These are phyloP conservation scores for Sebastes wilsoni DNA, from an alignment of 2,797 vertebrate genomes.

Conservation along the genomic window DNA sequence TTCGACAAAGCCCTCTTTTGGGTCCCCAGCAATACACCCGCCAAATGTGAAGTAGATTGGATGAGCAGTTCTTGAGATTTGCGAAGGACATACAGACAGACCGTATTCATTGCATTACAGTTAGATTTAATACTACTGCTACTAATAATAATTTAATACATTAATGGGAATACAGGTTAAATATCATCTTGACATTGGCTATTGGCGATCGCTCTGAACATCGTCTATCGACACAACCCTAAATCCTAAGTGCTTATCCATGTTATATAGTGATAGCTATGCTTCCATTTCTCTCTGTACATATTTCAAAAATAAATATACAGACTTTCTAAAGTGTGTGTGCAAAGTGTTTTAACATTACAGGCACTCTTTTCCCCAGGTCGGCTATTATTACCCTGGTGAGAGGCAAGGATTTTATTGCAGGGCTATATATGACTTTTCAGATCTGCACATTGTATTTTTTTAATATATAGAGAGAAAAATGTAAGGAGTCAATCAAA, in stretches of 20 bases:
- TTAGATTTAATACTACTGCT: background rate
- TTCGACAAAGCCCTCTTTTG: no score
- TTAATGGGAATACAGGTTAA: background rate
- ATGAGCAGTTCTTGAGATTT: no score
- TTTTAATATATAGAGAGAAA: background rate
- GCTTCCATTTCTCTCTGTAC: background rate
- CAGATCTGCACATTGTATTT: background rate
- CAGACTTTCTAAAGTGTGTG: background rate
- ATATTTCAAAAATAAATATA: background rate
- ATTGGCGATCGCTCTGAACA: background rate
- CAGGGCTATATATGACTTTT: background rate
- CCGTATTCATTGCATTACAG: no score
- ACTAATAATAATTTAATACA: background rate
- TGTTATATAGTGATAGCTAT: background rate
- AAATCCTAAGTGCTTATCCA: background rate
- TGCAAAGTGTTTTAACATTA: background rate
- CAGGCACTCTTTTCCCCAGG: background rate
- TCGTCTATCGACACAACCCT: background rate
- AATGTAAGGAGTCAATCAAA: background rate
- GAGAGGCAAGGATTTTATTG: background rate
- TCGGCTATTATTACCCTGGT: background rate
- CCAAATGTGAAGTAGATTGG: no score
- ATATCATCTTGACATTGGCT: background rate
- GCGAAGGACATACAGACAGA: no score
- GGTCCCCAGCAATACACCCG: no score